These are phyloP conservation scores for Brachypteracias leptosomus DNA, from an alignment of 2,113 vertebrate species.

Conservation along the genomic window DNA sequence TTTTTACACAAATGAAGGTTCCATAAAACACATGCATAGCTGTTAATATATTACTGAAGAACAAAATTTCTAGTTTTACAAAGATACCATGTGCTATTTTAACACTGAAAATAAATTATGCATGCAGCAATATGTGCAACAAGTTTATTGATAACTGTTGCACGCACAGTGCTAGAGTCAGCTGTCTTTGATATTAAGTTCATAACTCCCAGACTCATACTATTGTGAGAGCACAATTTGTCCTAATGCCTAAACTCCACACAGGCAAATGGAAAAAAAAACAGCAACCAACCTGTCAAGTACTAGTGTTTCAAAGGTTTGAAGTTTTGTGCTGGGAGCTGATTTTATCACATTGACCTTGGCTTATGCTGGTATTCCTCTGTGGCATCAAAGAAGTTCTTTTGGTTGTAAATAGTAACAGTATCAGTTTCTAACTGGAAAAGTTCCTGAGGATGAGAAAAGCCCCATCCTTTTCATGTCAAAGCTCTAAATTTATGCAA, in stretches of 20 bases:
- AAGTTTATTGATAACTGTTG: background rate
- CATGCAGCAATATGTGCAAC: background rate
- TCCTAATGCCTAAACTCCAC: background rate
- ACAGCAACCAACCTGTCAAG: background rate
- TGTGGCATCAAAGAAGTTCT: background rate
- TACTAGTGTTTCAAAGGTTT: background rate
- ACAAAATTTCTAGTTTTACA: background rate
- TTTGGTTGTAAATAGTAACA: background rate
- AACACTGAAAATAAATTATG: background rate
- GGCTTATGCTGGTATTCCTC: background rate
- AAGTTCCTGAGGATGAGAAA: background rate
- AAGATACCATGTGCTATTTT: background rate
- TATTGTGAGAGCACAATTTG: background rate
- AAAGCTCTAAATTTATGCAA: background rate
- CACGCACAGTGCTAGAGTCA: background rate
- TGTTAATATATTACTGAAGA: background rate
- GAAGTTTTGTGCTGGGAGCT: background rate
- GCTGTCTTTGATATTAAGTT: background rate
- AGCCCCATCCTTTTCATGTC: background rate
- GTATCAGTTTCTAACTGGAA: background rate
- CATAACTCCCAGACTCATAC: background rate
- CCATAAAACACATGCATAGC: background rate
- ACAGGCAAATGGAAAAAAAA: background rate
- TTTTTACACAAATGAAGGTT: background rate
- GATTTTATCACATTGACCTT: background rate